Evolutionary conservation across 2,797 vertebrate species (phyloP), one percentile per base, ranked within the genome.

Genomic region (Takifugu rubripes): DNA sequence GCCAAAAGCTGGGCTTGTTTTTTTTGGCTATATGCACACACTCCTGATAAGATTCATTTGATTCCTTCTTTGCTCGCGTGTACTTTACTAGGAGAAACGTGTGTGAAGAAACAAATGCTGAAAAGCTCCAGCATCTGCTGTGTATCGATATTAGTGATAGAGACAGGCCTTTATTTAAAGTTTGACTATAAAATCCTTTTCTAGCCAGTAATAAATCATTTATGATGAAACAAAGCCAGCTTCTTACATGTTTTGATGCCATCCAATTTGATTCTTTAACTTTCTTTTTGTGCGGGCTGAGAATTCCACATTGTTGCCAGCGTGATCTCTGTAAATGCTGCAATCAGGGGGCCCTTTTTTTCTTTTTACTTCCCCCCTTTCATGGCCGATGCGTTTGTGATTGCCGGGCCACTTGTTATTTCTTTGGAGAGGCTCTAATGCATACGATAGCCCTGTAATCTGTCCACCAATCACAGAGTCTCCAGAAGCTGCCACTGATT

Each of bases 361-460:
- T 51, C 44, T 43, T 48, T 52, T 55, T 42, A 42, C 62, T 33
- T 48, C 53, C 61, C 61, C 61, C 61, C 44, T 10, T 21, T 21
- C 15, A 7, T 29, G 33, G 46, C 70, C 57, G 63, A 81, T 36
- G n/a, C 44, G 56, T 65, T 70, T 81, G 71, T 84, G 89, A 89
- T 89, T 90, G 79, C 83, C 54, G 68, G 57, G 69, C 72, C 61
- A 72, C 73, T 84, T 84, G 79, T 80, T 73, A 67, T 68, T 72
- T 72, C 70, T 66, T 68, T 64, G 72, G 81, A 76, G 66, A 74
- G 60, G 58, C 59, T 76, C 54, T 78, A 74, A 84, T 84, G 78
- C 72, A 63, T 69, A 70, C 75, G 66, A 77, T 71, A 71, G 61
- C 74, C 61, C 59, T 76, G 72, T 82, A 83, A 86, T 82, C 77